These are phyloP conservation scores for Protosalanx chinensis DNA, from an alignment of 2,797 vertebrate genomes.

Conservation along the genomic window DNA sequence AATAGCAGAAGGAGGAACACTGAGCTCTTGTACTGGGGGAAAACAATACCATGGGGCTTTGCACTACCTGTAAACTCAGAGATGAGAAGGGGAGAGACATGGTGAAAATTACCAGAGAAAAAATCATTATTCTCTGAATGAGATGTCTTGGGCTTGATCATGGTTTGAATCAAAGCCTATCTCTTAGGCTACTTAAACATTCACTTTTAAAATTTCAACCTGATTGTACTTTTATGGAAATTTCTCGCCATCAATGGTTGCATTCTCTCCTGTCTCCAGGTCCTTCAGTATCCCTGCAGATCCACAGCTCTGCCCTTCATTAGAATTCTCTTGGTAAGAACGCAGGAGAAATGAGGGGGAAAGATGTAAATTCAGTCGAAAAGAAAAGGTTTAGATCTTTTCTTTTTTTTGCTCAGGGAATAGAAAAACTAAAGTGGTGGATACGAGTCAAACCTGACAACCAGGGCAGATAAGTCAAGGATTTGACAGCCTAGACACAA, in stretches of 20 bases:
- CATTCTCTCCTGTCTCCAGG: constrained; percentile 94
- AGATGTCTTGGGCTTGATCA: constrained; percentile 97
- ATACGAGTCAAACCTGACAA: constrained; percentile 69
- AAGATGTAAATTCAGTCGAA: constrained; percentile 94
- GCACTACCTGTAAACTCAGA: constrained; percentile 76
- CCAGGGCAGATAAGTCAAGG: constrained; percentile 53
- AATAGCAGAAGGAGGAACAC: constrained; percentile 75
- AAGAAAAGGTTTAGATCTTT: constrained; percentile 94
- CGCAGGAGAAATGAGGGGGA: constrained; percentile 88
- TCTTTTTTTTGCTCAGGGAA: constrained; percentile 68
- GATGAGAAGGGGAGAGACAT: constrained; percentile 71
- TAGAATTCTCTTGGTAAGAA: constrained; percentile 98
- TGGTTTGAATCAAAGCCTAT: constrained; percentile 97
- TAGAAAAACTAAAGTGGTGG: constrained; percentile 61
- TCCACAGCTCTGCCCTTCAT: constrained; percentile 91
- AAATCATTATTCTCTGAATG: constrained; percentile 97
- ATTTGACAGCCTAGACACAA: constrained; percentile 36
- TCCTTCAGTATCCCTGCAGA: constrained; percentile 92
- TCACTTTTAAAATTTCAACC: constrained; percentile 99
- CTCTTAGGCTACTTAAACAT: constrained; percentile 99
- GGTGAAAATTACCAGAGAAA: constrained; percentile 72
- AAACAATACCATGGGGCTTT: constrained; percentile 79
- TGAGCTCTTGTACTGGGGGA: constrained; percentile 64
- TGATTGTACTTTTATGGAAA: constrained; percentile 99
- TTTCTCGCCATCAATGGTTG: constrained; percentile 94